A percentile compares a stretch with the other conserved stretches of the same genome.
Evolutionary conservation across 2,888 invertebrate species (phyloP).

Genomic region (Hyles lineata): DNA sequence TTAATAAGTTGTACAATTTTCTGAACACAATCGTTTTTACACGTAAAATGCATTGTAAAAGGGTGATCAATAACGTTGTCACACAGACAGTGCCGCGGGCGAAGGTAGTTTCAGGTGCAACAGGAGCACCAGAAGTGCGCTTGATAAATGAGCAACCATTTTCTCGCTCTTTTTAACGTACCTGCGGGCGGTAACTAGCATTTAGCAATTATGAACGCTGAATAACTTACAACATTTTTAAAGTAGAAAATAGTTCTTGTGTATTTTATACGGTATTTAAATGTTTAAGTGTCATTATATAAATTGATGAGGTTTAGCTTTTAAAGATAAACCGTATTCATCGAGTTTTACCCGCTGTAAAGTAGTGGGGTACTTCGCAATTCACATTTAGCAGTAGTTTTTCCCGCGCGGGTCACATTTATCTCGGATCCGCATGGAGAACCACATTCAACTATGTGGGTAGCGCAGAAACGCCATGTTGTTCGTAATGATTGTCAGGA

Average conservation of each 20-base stretch:
- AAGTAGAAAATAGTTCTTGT: background rate
- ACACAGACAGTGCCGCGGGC: background rate
- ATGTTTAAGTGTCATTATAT: background rate
- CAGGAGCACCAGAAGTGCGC: background rate
- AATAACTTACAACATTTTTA: background rate
- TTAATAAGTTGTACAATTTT: too few relatives aligned
- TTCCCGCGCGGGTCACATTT: background rate
- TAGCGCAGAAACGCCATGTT: background rate
- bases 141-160: background rate
- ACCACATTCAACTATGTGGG: slow-evolving; percentile 12
- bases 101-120: background rate
- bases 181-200: background rate
- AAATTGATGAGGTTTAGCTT: background rate
- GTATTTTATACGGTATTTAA: background rate
- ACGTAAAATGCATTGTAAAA: background rate
- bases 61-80: slow-evolving; percentile 2
- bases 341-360: background rate
- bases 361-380: background rate
- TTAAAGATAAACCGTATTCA: background rate
- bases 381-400: background rate
- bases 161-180: background rate
- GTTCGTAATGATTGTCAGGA: background rate
- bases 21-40: too few relatives aligned
- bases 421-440: background rate
- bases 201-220: slow-evolving; percentile 1